Conservation (phyloP, 2,797 vertebrate genomes). For the Thunnus albacares region DNA sequence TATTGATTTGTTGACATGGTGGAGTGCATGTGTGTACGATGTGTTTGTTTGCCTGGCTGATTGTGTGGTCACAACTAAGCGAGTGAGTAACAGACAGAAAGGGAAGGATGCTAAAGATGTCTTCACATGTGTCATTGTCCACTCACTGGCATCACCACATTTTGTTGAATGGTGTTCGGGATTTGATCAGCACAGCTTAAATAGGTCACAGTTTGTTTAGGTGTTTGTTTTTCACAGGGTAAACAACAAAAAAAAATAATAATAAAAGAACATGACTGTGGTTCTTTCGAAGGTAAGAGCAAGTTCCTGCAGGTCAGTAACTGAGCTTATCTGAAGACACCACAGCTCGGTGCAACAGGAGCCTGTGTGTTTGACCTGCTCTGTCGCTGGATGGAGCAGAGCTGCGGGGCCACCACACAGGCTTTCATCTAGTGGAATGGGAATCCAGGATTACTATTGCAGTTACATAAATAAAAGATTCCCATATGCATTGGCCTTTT, state of each 20-base stretch:
- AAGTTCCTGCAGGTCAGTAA: slow-evolving; percentile 88
- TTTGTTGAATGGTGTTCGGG: slow-evolving; percentile 57
- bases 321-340: slow-evolving; percentile 79
- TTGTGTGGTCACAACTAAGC: slow-evolving; percentile 30
- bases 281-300: slow-evolving; percentile 72
- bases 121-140: slow-evolving; percentile 58
- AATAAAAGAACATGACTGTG: slow-evolving; percentile 59
- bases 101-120: slow-evolving; percentile 54
- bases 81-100: slow-evolving; percentile 24
- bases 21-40: slow-evolving; percentile 7
- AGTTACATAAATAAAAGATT: slow-evolving; percentile 76
- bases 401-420: slow-evolving; percentile 73
- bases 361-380: slow-evolving; percentile 75
- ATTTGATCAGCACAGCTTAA: slow-evolving; percentile 68
- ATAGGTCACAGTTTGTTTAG: slow-evolving; percentile 68
- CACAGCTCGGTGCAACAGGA: slow-evolving; percentile 73
- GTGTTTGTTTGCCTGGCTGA: slow-evolving; percentile 28
- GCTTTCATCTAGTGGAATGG: slow-evolving; percentile 68
- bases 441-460: slow-evolving; percentile 76
- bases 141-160: slow-evolving; percentile 58
- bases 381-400: slow-evolving; percentile 65
- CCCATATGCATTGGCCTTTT: slow-evolving; percentile 84
- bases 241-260: slow-evolving; percentile 47
- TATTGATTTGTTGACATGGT: slow-evolving; percentile 31
- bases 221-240: slow-evolving; percentile 81